Percentiles rank a stretch among this genome's conserved stretches.
phyloP scores from a whole-genome alignment of 92 coral and sea anemone genomes.

The Zoanthus sociatus region DNA sequence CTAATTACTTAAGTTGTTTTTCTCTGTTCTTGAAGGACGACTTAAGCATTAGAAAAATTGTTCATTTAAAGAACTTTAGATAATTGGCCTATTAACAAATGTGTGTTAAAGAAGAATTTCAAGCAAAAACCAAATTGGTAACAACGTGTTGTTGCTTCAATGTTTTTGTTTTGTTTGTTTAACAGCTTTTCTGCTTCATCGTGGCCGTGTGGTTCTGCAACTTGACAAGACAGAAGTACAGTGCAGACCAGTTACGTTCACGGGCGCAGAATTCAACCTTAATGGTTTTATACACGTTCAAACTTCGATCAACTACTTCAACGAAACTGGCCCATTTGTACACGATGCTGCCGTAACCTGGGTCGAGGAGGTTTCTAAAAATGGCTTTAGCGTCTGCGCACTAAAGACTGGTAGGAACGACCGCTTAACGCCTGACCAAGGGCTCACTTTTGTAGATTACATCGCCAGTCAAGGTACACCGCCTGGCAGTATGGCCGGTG shows the following conservation, averaged over 20 bases:
- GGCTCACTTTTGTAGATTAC: slow-evolving; percentile 70
- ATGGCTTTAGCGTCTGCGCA: slow-evolving; percentile 69
- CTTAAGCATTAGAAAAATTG: too few relatives aligned
- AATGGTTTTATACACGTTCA: slow-evolving; percentile 58
- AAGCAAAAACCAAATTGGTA: neutral
- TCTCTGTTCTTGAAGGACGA: too few relatives aligned
- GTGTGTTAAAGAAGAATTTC: too few relatives aligned
- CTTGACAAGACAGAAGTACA: slow-evolving; percentile 62
- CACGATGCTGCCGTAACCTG: slow-evolving; percentile 82
- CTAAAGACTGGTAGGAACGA: slow-evolving; percentile 79
- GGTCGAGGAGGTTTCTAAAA: slow-evolving; percentile 67
- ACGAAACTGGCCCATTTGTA: slow-evolving; percentile 57
- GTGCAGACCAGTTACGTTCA: slow-evolving; percentile 56
- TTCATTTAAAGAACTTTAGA: too few relatives aligned
- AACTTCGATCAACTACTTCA: slow-evolving; percentile 68
- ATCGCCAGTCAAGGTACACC: slow-evolving; percentile 78
- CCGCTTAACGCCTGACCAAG: slow-evolving; percentile 71
- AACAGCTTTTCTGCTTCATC: slow-evolving; percentile 68
- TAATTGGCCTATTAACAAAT: too few relatives aligned
- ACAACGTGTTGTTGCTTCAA: neutral
- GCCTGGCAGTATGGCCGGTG: slow-evolving; percentile 72
- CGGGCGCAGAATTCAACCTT: slow-evolving; percentile 52
- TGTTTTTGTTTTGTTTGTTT: neutral
- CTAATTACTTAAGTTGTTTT: too few relatives aligned
- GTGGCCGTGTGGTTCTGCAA: slow-evolving; percentile 69